Percentiles rank a stretch among this genome's conserved stretches.
Conservation (phyloP, 2,888 invertebrate species). For the Arrhopalites spinosus region DNA sequence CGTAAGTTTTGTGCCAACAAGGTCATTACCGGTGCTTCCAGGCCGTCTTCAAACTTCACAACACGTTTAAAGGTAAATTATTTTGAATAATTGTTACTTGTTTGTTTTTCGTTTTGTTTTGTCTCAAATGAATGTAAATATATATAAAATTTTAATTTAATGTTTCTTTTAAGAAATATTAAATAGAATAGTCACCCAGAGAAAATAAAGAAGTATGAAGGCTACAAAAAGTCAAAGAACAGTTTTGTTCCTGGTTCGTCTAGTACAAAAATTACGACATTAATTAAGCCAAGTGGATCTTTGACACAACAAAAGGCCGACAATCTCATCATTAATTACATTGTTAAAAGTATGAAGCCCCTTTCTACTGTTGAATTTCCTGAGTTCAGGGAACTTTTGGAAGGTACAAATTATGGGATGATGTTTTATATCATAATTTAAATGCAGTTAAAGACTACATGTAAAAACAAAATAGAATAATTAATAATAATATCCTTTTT, state of each 20-base stretch:
- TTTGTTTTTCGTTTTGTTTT: neutral
- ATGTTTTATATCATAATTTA: too few relatives aligned
- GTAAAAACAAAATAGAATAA: too few relatives aligned
- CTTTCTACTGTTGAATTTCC: constrained; percentile 27
- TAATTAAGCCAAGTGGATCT: neutral
- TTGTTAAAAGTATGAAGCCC: constrained; percentile 34
- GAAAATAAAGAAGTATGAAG: neutral
- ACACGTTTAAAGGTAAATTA: neutral
- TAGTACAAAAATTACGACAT: neutral
- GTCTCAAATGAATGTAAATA: neutral
- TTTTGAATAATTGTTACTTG: neutral
- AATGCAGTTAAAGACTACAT: too few relatives aligned
- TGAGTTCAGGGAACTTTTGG: constrained; percentile 7
- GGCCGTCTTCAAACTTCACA: neutral
- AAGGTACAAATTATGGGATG: too few relatives aligned
- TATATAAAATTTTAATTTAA: neutral
- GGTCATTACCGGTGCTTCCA: neutral
- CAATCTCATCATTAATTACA: constrained; percentile 16
- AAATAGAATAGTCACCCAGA: neutral
- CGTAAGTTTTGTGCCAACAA: neutral
- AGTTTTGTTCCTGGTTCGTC: too few relatives aligned
- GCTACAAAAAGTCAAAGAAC: neutral
- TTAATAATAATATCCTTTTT: neutral
- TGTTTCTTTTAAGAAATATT: neutral
- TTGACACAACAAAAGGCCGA: constrained; percentile 23